These are phyloP conservation scores for Drosophila lacertosa DNA, from an alignment of 1,140 invertebrate genomes.

Conservation along the genomic window DNA sequence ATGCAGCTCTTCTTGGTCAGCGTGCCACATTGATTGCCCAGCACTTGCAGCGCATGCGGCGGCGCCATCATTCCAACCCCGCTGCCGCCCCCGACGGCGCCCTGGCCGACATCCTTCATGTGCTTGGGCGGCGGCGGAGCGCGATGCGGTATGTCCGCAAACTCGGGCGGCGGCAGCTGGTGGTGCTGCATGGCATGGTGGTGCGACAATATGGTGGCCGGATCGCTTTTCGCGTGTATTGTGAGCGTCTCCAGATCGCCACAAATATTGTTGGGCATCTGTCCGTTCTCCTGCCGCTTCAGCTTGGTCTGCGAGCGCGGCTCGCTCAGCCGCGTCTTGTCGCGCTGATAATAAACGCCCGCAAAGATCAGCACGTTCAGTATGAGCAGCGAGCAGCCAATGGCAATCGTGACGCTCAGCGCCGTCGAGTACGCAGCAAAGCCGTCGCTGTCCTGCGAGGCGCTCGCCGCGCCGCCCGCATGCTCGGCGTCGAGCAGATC, in stretches of 20 bases:
- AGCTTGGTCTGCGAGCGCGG: slow-evolving; percentile 85
- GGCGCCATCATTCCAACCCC: slow-evolving; percentile 85
- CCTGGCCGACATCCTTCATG: slow-evolving; percentile 85
- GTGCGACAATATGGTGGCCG: slow-evolving; percentile 87
- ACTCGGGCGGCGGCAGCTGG: slow-evolving; percentile 91
- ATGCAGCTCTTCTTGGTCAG: slow-evolving; percentile 87
- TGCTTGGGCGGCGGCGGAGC: slow-evolving; percentile 90
- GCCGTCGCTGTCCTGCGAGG: slow-evolving; percentile 90
- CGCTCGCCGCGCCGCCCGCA: slow-evolving; percentile 84
- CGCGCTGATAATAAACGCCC: slow-evolving; percentile 96
- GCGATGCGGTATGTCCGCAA: slow-evolving; percentile 89
- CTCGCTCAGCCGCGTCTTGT: slow-evolving; percentile 90
- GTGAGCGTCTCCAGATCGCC: slow-evolving; percentile 90
- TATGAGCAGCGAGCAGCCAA: slow-evolving; percentile 95
- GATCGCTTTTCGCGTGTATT: slow-evolving; percentile 88
- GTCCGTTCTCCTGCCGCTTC: slow-evolving; percentile 92
- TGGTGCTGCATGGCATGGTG: slow-evolving; percentile 90
- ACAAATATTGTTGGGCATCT: slow-evolving; percentile 93
- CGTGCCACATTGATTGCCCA: slow-evolving; percentile 86
- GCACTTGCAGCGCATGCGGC: slow-evolving; percentile 88
- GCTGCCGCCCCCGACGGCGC: slow-evolving; percentile 86
- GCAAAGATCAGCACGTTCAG: slow-evolving; percentile 96
- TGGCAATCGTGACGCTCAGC: slow-evolving; percentile 96
- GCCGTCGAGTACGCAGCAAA: slow-evolving; percentile 95
- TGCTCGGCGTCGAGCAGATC: slow-evolving; percentile 79